A percentile compares a stretch with the other conserved stretches of the same genome.
phyloP scores from a whole-genome alignment of 2,113 vertebrate genomes.

The Heliornis fulica region DNA sequence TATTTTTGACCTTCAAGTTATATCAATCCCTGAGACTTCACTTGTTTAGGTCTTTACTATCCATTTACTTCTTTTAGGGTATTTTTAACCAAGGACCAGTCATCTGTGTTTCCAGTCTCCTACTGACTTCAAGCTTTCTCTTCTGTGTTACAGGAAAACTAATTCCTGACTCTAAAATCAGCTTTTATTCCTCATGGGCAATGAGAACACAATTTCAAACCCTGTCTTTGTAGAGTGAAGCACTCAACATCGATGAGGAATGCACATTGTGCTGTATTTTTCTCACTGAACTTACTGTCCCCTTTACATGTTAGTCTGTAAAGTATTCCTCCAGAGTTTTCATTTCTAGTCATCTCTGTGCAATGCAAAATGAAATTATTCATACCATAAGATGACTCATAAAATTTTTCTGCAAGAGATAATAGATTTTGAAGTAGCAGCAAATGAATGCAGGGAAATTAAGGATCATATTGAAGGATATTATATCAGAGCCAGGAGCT shows the following conservation, averaged over 20 bases:
- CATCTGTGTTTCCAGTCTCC: not conserved
- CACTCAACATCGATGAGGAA: not conserved
- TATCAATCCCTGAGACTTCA: not conserved
- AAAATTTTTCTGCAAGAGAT: not conserved
- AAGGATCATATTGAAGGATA: not conserved
- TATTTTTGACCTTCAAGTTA: not conserved
- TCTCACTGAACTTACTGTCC: not conserved
- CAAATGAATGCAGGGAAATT: not conserved
- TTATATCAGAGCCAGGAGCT: not conserved
- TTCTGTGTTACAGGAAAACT: not conserved
- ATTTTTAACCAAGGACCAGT: not conserved
- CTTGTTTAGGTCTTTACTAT: not conserved
- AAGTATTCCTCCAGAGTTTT: not conserved
- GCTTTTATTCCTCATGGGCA: not conserved
- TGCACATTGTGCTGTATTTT: not conserved
- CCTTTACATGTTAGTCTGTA: not conserved
- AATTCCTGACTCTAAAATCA: not conserved
- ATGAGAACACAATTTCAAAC: not conserved
- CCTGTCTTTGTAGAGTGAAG: not conserved
- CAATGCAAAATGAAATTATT: not conserved
- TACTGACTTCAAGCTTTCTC: not conserved
- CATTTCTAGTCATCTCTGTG: not conserved
- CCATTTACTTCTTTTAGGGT: not conserved
- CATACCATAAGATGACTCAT: not conserved
- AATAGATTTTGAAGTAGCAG: not conserved